Evolutionary conservation across 2,797 vertebrate species (phyloP).

Genomic region (Typhlichthys subterraneus): DNA sequence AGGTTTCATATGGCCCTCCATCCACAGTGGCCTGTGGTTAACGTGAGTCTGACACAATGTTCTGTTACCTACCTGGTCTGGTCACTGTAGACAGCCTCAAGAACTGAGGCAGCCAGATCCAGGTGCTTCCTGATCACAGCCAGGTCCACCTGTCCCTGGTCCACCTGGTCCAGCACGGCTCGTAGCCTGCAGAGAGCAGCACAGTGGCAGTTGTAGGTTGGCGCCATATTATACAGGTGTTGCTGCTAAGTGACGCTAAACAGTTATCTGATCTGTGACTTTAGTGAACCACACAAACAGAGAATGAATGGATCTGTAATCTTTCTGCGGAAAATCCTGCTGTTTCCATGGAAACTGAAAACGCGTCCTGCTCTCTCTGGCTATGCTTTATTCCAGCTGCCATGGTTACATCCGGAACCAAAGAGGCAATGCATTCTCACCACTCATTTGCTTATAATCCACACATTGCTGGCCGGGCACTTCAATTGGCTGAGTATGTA

Average conservation of each 20-base stretch:
- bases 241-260: too few relatives aligned
- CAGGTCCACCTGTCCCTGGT: constrained; percentile 90
- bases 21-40: too few relatives aligned
- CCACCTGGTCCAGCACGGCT: constrained; percentile 93
- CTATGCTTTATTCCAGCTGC: constrained; percentile 48
- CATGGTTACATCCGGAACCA: constrained; percentile 39
- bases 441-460: too few relatives aligned
- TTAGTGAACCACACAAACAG: too few relatives aligned
- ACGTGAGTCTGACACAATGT: too few relatives aligned
- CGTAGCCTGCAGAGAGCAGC: constrained; percentile 81
- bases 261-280: too few relatives aligned
- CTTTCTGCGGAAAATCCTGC: background rate
- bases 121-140: constrained; percentile 93
- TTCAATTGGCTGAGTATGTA: too few relatives aligned
- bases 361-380: constrained; percentile 41
- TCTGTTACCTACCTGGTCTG: constrained; percentile 89
- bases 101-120: constrained; percentile 91
- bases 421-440: background rate
- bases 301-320: too few relatives aligned
- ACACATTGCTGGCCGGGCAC: too few relatives aligned
- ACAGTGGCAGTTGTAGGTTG: background rate
- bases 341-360: constrained; percentile 35
- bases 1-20: too few relatives aligned
- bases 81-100: constrained; percentile 95
- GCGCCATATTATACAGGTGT: background rate